Percentiles rank a stretch among this genome's conserved stretches.
Conservation (phyloP, 2,113 vertebrate genomes). For the Pelvicachromis taeniatus region DNA sequence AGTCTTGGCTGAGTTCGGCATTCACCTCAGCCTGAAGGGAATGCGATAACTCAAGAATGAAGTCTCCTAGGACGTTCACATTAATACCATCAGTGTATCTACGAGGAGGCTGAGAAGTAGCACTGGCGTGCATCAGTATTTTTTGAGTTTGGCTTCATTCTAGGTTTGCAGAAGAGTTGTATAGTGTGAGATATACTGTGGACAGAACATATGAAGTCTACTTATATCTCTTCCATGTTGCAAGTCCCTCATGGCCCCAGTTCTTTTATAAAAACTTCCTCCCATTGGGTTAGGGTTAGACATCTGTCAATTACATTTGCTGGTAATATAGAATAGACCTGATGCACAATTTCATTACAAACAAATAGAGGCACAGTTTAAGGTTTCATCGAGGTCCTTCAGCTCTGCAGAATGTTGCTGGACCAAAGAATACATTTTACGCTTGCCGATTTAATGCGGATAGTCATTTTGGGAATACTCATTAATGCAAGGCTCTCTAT, state of each 20-base stretch:
- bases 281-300: neutral
- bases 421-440: neutral
- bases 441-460: neutral
- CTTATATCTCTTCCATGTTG: neutral
- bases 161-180: neutral
- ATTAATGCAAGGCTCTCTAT: slow-evolving; percentile 35
- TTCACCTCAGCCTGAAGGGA: too few species aligned
- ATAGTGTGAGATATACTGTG: neutral
- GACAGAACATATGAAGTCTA: neutral
- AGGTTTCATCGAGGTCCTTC: neutral
- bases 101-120: neutral
- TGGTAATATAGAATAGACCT: neutral
- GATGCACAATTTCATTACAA: neutral
- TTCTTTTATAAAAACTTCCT: neutral
- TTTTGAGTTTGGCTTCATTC: neutral
- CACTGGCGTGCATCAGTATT: neutral
- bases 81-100: neutral
- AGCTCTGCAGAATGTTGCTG: neutral
- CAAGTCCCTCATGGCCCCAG: neutral
- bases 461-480: slow-evolving; percentile 22
- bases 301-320: fast-evolving
- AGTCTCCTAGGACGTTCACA: neutral
- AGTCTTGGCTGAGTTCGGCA: neutral
- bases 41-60: too few species aligned
- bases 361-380: neutral